Base-by-base conservation (phyloP, 2,113 vertebrate species). In the Grammomys dolichurus region DNA sequence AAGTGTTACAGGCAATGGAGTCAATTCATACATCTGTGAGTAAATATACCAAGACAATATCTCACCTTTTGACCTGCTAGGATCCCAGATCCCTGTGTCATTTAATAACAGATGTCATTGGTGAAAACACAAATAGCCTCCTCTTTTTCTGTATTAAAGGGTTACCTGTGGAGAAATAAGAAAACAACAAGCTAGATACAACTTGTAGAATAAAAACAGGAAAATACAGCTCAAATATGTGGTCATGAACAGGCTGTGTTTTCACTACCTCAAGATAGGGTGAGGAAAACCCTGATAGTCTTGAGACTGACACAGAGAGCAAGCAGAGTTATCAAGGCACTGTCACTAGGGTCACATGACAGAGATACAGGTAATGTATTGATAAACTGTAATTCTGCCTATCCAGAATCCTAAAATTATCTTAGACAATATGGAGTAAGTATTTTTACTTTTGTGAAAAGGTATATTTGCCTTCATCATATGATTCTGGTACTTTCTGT, bases 91-190 rank as follows among this genome's bases (percentile, higher is more conserved):
- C 36, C 3, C 20, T 8, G 6, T 60, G 13, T 1, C 20, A 26
- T 60, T 60, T 82, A 82, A 82, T 13, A 82, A 40, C 36, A 40
- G 20, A 24, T 60, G 22, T 13, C 20, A 33, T 40, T 82, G 10
- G 3, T 2, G 0, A 19, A 56, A 11, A 3, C 11, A 60, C 54
- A 40, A 40, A 60, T 3, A 16, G 0, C 12, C n/a, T n/a, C 36
- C 80, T 58, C 20, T 36, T 82, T 82, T 60, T 40, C 54, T 82
- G 20, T 82, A 58, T 82, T 40, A 60, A 58, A 60, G 5, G 1
- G 1, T n/a, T 82, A 22, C 46, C 20, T 40, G 54, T 7, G 2
- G 80, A 58, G 20, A 60, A 33, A 60, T 54, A n/a, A 60, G 36
- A 12, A n/a, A 82, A 51, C 11, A 60, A 26, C 40, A 60, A 26